Percentiles rank a stretch among this genome's conserved stretches.
Evolutionary conservation across 2,888 invertebrate genomes (phyloP).

Genomic region (Drosophila sordidula): DNA sequence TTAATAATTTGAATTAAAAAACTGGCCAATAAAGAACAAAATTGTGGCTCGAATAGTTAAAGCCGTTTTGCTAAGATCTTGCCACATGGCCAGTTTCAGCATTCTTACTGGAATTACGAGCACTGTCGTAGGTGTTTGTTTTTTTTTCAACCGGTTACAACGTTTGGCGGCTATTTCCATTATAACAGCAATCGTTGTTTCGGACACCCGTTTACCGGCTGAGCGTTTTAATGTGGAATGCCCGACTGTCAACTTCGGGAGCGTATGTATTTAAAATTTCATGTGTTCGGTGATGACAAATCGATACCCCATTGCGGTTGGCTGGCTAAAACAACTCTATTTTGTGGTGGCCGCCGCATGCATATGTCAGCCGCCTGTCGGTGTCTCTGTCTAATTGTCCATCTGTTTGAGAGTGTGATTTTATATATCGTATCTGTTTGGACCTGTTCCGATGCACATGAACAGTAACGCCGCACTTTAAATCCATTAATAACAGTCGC

Average conservation of each 20-base stretch:
- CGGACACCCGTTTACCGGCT: not conserved
- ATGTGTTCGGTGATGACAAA: conserved; percentile 4
- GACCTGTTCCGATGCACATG: conserved; percentile 12
- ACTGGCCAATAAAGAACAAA: not conserved
- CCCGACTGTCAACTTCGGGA: conserved; percentile 6
- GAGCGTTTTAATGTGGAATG: not conserved
- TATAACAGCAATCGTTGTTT: not conserved
- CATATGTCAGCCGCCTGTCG: conserved; percentile 6
- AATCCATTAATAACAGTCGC: conserved; percentile 10
- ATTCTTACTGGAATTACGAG: not conserved
- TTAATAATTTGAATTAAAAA: not conserved
- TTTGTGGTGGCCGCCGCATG: conserved; percentile 2
- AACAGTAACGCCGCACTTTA: conserved; percentile 18
- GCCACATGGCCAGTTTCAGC: not conserved
- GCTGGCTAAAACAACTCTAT: conserved; percentile 14
- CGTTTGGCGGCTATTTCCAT: not conserved
- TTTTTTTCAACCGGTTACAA: not conserved
- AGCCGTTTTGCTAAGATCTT: not conserved
- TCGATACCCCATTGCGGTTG: not conserved
- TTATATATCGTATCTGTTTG: not conserved
- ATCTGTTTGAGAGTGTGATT: conserved; percentile 5
- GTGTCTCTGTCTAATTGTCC: not conserved
- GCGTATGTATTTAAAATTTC: not conserved
- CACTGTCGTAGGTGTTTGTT: not conserved
- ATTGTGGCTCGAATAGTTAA: not conserved